Conservation (phyloP, 2,888 invertebrate genomes). For the Lamellibrachia satsuma region DNA sequence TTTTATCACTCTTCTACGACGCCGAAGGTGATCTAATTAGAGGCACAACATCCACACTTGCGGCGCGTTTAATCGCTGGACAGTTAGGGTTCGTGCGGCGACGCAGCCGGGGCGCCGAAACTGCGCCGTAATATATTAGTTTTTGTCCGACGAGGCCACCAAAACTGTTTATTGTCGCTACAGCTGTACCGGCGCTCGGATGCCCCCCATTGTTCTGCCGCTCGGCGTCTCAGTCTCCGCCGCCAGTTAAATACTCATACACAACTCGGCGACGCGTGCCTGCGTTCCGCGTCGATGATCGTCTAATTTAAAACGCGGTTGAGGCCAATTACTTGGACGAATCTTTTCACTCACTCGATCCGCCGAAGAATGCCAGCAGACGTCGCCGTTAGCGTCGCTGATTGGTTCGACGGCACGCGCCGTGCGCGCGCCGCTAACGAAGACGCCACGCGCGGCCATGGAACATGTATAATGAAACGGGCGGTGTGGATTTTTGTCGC, state of each 20-base stretch:
- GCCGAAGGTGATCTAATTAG: conserved; percentile 10
- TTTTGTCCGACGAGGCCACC: background rate
- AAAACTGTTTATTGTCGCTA: background rate
- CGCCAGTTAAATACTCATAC: conserved; percentile 17
- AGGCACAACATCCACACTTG: background rate
- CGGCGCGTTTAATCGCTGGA: background rate
- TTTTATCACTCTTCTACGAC: background rate
- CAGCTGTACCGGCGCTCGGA: background rate
- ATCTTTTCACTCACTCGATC: background rate
- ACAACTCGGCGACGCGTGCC: conserved; percentile 1
- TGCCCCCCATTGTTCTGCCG: background rate
- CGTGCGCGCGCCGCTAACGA: conserved; percentile 11
- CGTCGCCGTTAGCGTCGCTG: background rate
- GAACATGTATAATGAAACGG: conserved; percentile 3
- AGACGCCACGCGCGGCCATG: conserved; percentile 6
- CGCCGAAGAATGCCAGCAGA: conserved; percentile 2
- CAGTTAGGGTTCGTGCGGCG: background rate
- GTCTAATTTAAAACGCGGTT: background rate
- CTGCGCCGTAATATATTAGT: background rate
- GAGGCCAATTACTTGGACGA: background rate
- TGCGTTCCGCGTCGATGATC: background rate
- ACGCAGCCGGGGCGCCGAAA: background rate
- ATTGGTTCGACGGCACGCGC: background rate
- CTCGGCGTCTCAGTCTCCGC: background rate
- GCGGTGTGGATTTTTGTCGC: background rate